These are phyloP conservation scores for Poliocrania exsul DNA, from an alignment of 2,797 vertebrate species.

Conservation along the genomic window DNA sequence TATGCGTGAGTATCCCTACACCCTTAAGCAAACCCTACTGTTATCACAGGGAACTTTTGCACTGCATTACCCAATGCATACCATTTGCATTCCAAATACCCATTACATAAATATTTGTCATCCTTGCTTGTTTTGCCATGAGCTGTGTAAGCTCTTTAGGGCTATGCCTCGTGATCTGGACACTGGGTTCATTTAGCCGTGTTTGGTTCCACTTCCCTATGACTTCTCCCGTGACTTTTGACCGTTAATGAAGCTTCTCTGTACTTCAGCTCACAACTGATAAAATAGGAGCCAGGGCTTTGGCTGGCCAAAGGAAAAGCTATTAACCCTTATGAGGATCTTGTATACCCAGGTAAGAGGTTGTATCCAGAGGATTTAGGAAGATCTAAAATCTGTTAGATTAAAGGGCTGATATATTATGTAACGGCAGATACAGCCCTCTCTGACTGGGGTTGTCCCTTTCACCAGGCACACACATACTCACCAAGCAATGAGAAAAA, in stretches of 20 bases:
- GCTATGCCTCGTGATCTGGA: background rate
- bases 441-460: background rate
- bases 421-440: background rate
- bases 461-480: background rate
- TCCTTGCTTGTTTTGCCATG: background rate
- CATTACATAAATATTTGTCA: slow-evolving; percentile 52
- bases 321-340: background rate
- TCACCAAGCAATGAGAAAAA: background rate
- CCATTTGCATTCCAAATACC: slow-evolving; percentile 35
- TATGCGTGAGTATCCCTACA: background rate
- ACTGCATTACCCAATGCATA: background rate
- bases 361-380: background rate
- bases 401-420: background rate
- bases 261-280: background rate
- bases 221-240: background rate
- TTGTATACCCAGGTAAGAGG: background rate
- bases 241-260: background rate
- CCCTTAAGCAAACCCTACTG: background rate
- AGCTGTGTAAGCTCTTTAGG: background rate
- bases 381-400: background rate
- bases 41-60: slow-evolving; percentile 17
- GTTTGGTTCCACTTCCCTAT: background rate
- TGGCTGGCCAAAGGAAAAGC: background rate
- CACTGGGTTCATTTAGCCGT: background rate
- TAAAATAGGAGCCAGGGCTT: background rate